phyloP scores from a whole-genome alignment of 2,113 vertebrate species.

The Lanius ludovicianus region DNA sequence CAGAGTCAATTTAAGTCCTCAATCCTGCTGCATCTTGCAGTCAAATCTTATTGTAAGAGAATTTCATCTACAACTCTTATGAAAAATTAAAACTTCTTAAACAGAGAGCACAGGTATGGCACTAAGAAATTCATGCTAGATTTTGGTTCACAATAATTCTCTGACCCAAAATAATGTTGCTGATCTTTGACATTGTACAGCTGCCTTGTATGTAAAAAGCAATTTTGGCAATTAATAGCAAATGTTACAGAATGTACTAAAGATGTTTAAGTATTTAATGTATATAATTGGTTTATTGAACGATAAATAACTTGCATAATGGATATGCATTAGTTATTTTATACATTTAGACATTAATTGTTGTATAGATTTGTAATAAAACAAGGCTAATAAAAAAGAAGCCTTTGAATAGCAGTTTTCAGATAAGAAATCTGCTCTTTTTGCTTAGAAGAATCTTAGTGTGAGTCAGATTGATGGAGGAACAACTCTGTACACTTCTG shows the following conservation, averaged over 20 bases:
- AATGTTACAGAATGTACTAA: background rate
- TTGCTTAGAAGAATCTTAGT: background rate
- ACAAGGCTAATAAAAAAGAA: background rate
- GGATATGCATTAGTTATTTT: background rate
- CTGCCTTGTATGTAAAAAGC: background rate
- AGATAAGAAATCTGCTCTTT: background rate
- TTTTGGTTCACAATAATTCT: background rate
- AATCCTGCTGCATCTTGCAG: background rate
- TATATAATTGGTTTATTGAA: background rate
- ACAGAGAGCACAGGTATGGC: background rate
- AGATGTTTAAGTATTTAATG: background rate
- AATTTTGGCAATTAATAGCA: background rate
- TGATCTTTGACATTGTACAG: background rate
- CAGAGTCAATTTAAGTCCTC: background rate
- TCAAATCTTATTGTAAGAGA: background rate
- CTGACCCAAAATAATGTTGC: background rate
- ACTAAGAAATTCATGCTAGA: background rate
- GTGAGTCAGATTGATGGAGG: background rate
- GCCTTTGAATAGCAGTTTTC: background rate
- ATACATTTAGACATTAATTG: background rate
- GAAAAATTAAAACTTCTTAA: background rate
- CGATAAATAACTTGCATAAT: background rate
- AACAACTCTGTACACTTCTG: background rate
- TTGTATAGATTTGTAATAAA: background rate
- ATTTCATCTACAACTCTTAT: background rate